A percentile compares a stretch with the other conserved stretches of the same genome.
These are phyloP conservation scores for Stegana nigrithorax DNA, from an alignment of 2,888 invertebrate genomes.

Conservation along the genomic window DNA sequence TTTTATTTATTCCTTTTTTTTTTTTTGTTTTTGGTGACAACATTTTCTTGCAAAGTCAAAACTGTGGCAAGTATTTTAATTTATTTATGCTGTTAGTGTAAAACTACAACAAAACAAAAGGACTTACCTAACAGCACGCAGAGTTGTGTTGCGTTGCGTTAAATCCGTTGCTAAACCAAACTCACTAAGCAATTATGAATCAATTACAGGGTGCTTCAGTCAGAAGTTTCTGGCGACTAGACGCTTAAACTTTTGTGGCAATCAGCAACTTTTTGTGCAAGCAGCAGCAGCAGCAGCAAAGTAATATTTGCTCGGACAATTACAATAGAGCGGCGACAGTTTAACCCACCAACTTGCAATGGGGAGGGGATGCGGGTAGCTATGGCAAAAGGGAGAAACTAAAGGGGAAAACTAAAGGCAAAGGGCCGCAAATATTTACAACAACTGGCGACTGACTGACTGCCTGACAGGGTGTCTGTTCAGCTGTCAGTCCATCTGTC, in stretches of 20 bases:
- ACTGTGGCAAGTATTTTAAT: not conserved
- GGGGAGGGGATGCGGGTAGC: too few relatives aligned
- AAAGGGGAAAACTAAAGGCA: too few relatives aligned
- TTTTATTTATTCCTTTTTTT: not conserved
- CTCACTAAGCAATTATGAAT: slow-evolving; percentile 12
- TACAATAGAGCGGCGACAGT: slow-evolving; percentile 4
- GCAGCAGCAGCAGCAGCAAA: not conserved
- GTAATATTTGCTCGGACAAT: not conserved
- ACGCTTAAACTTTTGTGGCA: not conserved
- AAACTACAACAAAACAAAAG: too few relatives aligned
- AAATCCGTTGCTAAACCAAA: too few relatives aligned
- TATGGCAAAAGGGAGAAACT: too few relatives aligned
- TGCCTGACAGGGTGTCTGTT: too few relatives aligned
- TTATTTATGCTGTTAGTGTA: too few relatives aligned
- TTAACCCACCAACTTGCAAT: too few relatives aligned
- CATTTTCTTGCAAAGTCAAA: not conserved
- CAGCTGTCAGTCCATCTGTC: not conserved
- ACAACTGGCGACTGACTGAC: too few relatives aligned
- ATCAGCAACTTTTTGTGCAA: slow-evolving; percentile 2
- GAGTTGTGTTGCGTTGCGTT: too few relatives aligned
- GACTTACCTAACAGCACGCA: too few relatives aligned
- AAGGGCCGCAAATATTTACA: too few relatives aligned
- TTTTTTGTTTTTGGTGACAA: not conserved
- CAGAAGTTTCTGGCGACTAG: slow-evolving; percentile 1
- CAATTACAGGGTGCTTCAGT: slow-evolving; percentile 14